phyloP scores from a whole-genome alignment of 2,888 invertebrate species.

The Agrotis clavis region DNA sequence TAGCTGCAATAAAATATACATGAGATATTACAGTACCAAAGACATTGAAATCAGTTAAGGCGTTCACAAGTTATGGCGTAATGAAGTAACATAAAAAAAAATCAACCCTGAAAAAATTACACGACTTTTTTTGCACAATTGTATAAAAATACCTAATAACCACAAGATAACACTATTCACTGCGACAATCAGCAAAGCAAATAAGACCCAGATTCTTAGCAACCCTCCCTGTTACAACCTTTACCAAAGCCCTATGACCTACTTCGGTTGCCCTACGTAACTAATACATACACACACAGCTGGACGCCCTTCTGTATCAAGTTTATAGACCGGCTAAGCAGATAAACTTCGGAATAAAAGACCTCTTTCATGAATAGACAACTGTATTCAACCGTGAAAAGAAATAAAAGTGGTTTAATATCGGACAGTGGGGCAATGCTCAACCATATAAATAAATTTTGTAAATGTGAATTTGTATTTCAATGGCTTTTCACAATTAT shows the following conservation, averaged over 20 bases:
- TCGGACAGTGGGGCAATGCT: too few relatives aligned
- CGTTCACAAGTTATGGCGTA: too few relatives aligned
- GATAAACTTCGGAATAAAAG: constrained; percentile 13
- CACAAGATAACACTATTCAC: background rate
- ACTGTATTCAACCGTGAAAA: constrained; percentile 2
- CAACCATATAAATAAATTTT: too few relatives aligned
- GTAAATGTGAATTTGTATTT: too few relatives aligned
- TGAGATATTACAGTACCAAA: too few relatives aligned
- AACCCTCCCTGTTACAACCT: background rate
- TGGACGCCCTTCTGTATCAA: background rate
- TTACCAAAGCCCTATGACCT: background rate
- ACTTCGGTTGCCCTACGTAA: background rate
- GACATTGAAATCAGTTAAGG: too few relatives aligned
- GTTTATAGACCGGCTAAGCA: constrained; percentile 12
- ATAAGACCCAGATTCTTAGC: too few relatives aligned
- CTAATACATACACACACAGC: constrained; percentile 12
- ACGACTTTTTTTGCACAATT: too few relatives aligned
- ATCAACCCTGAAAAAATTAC: too few relatives aligned
- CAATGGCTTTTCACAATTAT: too few relatives aligned
- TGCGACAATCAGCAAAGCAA: background rate
- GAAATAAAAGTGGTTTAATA: background rate
- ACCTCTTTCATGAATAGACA: constrained; percentile 12
- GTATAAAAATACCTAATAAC: background rate
- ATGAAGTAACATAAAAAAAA: too few relatives aligned
- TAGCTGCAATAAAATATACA: too few relatives aligned